Percentiles rank a stretch among this genome's conserved stretches.
These are phyloP conservation scores for Helostoma temminkii DNA, from an alignment of 2,797 vertebrate genomes.

Conservation along the genomic window DNA sequence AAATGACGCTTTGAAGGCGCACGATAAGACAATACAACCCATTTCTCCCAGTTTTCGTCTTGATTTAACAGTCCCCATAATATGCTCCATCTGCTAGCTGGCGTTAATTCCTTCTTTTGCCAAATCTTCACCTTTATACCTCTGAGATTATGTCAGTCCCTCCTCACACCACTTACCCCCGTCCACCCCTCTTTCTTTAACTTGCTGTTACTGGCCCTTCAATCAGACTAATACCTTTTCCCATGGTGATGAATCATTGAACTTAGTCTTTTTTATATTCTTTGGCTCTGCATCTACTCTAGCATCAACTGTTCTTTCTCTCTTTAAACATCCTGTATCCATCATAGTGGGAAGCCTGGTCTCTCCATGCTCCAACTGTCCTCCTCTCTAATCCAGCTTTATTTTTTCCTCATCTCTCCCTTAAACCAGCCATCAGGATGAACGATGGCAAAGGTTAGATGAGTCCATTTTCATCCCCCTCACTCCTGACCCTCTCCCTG, in stretches of 20 bases:
- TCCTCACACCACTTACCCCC: background rate
- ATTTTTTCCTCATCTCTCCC: constrained; percentile 46
- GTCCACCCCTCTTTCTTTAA: constrained; percentile 47
- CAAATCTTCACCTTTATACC: constrained; percentile 73
- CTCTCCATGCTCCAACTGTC: constrained; percentile 49
- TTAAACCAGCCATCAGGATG: constrained; percentile 82
- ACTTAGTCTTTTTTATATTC: constrained; percentile 71
- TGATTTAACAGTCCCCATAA: constrained; percentile 74
- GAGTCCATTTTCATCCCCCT: constrained; percentile 76
- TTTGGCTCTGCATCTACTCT: constrained; percentile 40
- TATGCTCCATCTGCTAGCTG: constrained; percentile 81
- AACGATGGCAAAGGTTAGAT: constrained; percentile 84
- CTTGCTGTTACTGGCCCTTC: constrained; percentile 62
- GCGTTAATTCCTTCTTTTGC: constrained; percentile 76
- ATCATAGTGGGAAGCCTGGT: constrained; percentile 73
- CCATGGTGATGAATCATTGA: constrained; percentile 79
- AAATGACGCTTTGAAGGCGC: constrained; percentile 82
- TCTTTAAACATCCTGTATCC: constrained; percentile 81
- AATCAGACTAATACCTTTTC: constrained; percentile 80
- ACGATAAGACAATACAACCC: constrained; percentile 82
- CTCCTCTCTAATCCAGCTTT: constrained; percentile 47
- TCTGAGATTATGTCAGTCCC: constrained; percentile 62
- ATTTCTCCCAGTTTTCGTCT: constrained; percentile 67
- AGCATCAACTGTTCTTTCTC: constrained; percentile 64
- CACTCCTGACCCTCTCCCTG: constrained; percentile 63